Conservation (phyloP, 2,113 vertebrate genomes). For the Numida meleagris region DNA sequence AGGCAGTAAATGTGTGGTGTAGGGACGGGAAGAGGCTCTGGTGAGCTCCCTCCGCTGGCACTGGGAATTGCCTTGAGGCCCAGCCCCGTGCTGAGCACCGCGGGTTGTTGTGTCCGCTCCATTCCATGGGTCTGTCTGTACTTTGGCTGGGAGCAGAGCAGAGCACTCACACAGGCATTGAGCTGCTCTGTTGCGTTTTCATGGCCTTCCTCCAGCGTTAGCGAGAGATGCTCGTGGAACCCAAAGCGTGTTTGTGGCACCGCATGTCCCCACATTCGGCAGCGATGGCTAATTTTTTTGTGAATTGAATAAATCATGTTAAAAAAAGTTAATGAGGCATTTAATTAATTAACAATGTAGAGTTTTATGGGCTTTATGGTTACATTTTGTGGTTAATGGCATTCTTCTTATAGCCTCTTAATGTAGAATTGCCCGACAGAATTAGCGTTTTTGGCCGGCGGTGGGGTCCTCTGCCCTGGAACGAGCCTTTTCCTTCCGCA, state of each 20-base stretch:
- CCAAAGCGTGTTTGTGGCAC: constrained; percentile 53
- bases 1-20: neutral
- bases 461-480: constrained; percentile 40
- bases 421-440: constrained; percentile 64
- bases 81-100: too few species aligned
- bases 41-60: too few species aligned
- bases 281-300: constrained; percentile 74
- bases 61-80: too few species aligned
- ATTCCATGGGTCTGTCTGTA: too few species aligned
- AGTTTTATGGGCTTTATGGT: constrained; percentile 82
- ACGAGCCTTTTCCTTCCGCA: neutral
- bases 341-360: constrained; percentile 85
- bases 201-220: neutral
- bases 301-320: constrained; percentile 84
- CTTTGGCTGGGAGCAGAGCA: too few species aligned
- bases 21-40: neutral
- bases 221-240: neutral
- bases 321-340: constrained; percentile 84
- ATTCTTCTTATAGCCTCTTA: constrained; percentile 75
- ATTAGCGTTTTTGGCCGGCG: constrained; percentile 66
- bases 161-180: too few species aligned
- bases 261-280: constrained; percentile 61
- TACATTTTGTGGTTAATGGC: constrained; percentile 81
- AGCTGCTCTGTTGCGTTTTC: neutral
- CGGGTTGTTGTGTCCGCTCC: too few species aligned